These are phyloP conservation scores for Spilosoma lubricipeda DNA, from an alignment of 2,888 invertebrate species.

Conservation along the genomic window DNA sequence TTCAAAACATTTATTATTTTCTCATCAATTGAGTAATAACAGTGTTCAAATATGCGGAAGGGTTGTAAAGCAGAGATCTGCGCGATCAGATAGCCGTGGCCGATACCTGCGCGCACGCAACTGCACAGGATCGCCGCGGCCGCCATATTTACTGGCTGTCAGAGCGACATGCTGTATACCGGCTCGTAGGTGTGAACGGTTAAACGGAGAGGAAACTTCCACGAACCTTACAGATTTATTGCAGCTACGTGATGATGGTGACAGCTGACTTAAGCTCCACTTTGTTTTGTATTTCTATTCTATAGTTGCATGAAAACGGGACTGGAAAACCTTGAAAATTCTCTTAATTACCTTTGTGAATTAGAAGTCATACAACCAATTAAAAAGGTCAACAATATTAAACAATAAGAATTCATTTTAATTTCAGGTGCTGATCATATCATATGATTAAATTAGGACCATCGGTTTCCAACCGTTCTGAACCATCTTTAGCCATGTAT, in stretches of 20 bases:
- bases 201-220: neutral
- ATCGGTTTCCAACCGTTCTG: too few species aligned
- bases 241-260: conserved; percentile 2
- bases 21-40: neutral
- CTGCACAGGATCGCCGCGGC: neutral
- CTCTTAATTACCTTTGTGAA: neutral
- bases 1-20: neutral
- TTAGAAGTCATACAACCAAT: neutral
- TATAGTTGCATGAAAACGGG: neutral
- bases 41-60: conserved; percentile 12
- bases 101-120: conserved; percentile 19
- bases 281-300: neutral
- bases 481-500: too few species aligned
- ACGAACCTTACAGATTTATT: conserved; percentile 6
- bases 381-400: too few species aligned
- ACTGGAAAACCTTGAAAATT: neutral
- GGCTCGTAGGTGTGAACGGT: neutral
- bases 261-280: neutral
- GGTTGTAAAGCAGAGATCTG: neutral
- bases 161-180: neutral
- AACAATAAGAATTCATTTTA: too few species aligned
- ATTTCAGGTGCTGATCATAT: too few species aligned
- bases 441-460: too few species aligned
- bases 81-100: conserved; percentile 11
- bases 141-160: conserved; percentile 11